Base-by-base conservation (phyloP, 1,140 invertebrate genomes). In the Eupristina koningsbergeri region DNA sequence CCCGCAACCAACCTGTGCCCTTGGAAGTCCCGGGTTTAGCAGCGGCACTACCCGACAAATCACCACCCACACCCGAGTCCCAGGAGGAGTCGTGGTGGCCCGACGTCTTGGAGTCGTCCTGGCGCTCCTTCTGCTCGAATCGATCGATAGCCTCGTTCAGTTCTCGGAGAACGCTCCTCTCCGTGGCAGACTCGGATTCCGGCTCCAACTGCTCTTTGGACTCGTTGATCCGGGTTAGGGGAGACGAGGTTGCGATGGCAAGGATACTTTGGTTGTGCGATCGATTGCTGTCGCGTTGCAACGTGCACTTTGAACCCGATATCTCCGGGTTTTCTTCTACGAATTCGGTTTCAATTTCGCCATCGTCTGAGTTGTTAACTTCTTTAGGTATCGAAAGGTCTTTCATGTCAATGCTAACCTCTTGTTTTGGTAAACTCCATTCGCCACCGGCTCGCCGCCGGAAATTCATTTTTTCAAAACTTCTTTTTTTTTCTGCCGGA, bases 1-100 rank as follows among this genome's bases (percentile, higher is more conserved):
- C 93, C 34, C 94, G 91, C 53, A 95, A 93, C 94, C 94, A 95
- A 58, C 94, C 94, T 83, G 89, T 91, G 84, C 88, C 89, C 93
- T 93, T 94, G 45, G 93, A 93, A 77, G 89, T 89, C 77, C 88
- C 88, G n/a, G 85, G 86, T 34, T 90, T 88, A 26, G 87, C 88
- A 69, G 50, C 2, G 1, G 5, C 58, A 13, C 36, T 22, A 41
- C 85, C 85, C 19, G 87, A 83, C 13, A 89, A 82, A 22, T 92
- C 91, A n/a, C 87, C 88, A 13, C 91, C 90, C 41, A 92, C 91
- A 34, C 91, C 91, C 15, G 91, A 92, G 50, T 92, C 91, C 91
- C 92, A 92, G 3, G 91, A 92, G 84, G 91, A 92, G 87, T 91
- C 89, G 78, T 89, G 89, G 63, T 87, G 78, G 83, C 85, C 87